Conservation (phyloP, 2,888 invertebrate species). For the Zaprionus lineosus region DNA sequence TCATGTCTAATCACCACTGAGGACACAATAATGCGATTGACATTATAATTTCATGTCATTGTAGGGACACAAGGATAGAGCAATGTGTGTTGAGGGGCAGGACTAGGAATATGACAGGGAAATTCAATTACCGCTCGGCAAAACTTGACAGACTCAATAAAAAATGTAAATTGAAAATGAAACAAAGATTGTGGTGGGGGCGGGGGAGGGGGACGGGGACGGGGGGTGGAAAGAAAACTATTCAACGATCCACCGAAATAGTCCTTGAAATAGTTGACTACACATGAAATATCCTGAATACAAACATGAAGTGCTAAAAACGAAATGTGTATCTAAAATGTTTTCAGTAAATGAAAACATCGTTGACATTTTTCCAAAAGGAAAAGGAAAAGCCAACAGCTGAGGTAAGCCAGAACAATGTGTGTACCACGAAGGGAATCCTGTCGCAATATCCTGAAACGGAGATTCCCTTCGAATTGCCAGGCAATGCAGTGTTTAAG, state of each 20-base stretch:
- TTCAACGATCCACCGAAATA: too few relatives aligned
- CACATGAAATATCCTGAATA: too few relatives aligned
- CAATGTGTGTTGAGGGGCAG: too few relatives aligned
- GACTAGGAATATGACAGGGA: conserved; percentile 8
- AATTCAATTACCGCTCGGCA: conserved; percentile 61
- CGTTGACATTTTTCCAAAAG: conserved; percentile 35
- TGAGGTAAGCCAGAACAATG: neutral
- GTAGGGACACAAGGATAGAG: too few relatives aligned
- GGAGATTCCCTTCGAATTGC: too few relatives aligned
- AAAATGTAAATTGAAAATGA: conserved; percentile 20
- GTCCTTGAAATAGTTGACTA: too few relatives aligned
- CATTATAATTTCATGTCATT: conserved; percentile 21
- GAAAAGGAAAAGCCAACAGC: conserved; percentile 18
- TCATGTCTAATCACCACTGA: conserved; percentile 29
- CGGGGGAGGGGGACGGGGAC: too few relatives aligned
- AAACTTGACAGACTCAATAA: conserved; percentile 28
- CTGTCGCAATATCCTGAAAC: too few relatives aligned
- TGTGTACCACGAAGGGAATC: too few relatives aligned
- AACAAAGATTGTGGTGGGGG: neutral
- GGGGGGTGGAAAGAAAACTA: too few relatives aligned
- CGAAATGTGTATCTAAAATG: conserved; percentile 2
- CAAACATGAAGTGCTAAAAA: too few relatives aligned
- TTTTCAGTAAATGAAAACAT: conserved; percentile 28
- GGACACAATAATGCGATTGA: conserved; percentile 15
- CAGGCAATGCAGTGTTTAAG: too few relatives aligned